Conservation (phyloP, 2,888 invertebrate genomes). For the Aleiodes leptofemur region DNA sequence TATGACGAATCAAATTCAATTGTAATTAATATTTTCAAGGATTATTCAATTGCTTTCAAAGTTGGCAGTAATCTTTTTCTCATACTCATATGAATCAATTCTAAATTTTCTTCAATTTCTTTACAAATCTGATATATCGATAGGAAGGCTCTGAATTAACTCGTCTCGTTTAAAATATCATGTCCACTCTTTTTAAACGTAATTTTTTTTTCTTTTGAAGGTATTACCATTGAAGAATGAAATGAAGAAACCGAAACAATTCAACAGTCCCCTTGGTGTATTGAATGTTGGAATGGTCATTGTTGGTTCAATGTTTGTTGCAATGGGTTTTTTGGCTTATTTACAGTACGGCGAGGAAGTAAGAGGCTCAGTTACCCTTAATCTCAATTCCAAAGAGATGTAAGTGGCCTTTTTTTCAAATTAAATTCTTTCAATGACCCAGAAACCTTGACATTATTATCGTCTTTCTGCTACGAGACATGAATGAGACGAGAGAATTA, state of each 20-base stretch:
- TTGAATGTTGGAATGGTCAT: conserved; percentile 92
- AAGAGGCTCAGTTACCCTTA: conserved; percentile 91
- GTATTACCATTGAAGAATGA: conserved; percentile 95
- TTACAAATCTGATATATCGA: too few species aligned
- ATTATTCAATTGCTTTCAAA: too few species aligned
- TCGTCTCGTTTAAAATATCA: too few species aligned
- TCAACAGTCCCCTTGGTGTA: conserved; percentile 89
- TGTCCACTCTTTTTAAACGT: too few species aligned
- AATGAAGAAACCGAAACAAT: conserved; percentile 88
- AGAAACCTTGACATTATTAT: conserved; percentile 22
- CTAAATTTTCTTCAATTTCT: too few species aligned
- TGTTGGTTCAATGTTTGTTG: conserved; percentile 86
- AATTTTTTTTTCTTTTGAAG: conserved; percentile 74
- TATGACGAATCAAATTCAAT: too few species aligned
- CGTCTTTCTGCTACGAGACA: not conserved
- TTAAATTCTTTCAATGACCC: conserved; percentile 17
- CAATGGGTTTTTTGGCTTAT: conserved; percentile 92
- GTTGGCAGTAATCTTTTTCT: too few species aligned
- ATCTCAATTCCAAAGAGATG: conserved; percentile 82
- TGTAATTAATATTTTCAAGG: too few species aligned
- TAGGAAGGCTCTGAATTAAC: too few species aligned
- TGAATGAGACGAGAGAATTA: conserved; percentile 13
- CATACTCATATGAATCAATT: too few species aligned
- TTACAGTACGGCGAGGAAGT: conserved; percentile 90
- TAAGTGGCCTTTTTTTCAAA: conserved; percentile 71